phyloP scores from a whole-genome alignment of 2,888 invertebrate species.

The Eulithis testata region DNA sequence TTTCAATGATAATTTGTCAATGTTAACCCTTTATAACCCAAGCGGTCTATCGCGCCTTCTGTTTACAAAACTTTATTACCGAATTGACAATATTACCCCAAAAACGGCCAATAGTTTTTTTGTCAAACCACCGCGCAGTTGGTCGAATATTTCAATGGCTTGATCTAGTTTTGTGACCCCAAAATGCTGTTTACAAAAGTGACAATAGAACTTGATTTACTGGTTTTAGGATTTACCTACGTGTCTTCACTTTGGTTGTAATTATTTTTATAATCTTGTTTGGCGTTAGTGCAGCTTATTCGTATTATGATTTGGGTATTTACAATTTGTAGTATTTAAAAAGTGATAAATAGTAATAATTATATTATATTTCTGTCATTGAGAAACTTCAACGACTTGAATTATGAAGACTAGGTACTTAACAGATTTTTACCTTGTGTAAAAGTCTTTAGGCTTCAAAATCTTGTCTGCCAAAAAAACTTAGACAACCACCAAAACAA shows the following conservation, averaged over 20 bases:
- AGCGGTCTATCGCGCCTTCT: slow-evolving; percentile 70
- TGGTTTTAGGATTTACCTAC: slow-evolving; percentile 63
- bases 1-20: slow-evolving; percentile 77
- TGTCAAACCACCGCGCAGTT: slow-evolving; percentile 70
- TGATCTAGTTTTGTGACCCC: slow-evolving; percentile 81
- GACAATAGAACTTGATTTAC: slow-evolving; percentile 73
- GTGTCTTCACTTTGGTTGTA: slow-evolving; percentile 36
- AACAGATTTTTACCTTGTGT: neutral
- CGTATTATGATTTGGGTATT: slow-evolving; percentile 7
- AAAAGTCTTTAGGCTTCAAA: neutral
- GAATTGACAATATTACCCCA: slow-evolving; percentile 81
- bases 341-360: no score
- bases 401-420: no score
- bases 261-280: slow-evolving; percentile 39
- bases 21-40: slow-evolving; percentile 66
- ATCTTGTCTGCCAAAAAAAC: slow-evolving; percentile 60
- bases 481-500: slow-evolving; percentile 74
- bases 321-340: slow-evolving; percentile 2
- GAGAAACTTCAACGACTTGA: no score
- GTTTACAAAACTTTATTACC: slow-evolving; percentile 84
- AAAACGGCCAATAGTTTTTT: slow-evolving; percentile 70
- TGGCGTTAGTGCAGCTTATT: slow-evolving; percentile 20
- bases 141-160: slow-evolving; percentile 58
- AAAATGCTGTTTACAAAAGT: slow-evolving; percentile 58
- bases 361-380: no score